phyloP scores from a whole-genome alignment of 2,888 invertebrate species.

The Dexiosoma caninum region DNA sequence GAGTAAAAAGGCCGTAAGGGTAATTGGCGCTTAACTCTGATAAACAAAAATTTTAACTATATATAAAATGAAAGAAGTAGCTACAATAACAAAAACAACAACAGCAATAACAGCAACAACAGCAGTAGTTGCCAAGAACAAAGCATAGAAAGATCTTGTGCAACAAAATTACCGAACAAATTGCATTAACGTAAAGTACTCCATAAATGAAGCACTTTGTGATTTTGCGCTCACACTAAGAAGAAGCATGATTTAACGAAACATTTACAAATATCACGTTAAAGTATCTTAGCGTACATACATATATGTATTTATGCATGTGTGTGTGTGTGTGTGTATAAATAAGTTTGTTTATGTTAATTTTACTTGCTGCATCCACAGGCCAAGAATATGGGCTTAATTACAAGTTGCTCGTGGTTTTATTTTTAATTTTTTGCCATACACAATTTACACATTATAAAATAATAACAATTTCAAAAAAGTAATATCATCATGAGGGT shows the following conservation, averaged over 20 bases:
- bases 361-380: slow-evolving; percentile 25
- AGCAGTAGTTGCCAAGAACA: too few species aligned
- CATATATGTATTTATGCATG: not conserved
- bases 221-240: slow-evolving; percentile 28
- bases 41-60: slow-evolving; percentile 59
- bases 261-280: slow-evolving; percentile 20
- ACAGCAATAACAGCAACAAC: not conserved
- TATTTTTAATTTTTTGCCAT: slow-evolving; percentile 20
- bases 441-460: slow-evolving; percentile 56
- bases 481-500: slow-evolving; percentile 23
- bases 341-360: slow-evolving; percentile 9
- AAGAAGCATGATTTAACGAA: slow-evolving; percentile 18
- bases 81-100: not conserved
- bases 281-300: not conserved
- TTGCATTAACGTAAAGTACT: slow-evolving; percentile 62
- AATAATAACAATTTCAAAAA: slow-evolving; percentile 50
- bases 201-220: slow-evolving; percentile 54
- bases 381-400: slow-evolving; percentile 49
- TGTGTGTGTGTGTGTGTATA: not conserved
- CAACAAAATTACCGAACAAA: slow-evolving; percentile 56
- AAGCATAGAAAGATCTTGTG: slow-evolving; percentile 2
- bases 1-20: slow-evolving; percentile 52
- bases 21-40: slow-evolving; percentile 64
- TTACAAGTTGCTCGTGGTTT: slow-evolving; percentile 54
- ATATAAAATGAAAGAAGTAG: slow-evolving; percentile 31